Conservation (phyloP, 2,113 vertebrate species). For the Indri indri region DNA sequence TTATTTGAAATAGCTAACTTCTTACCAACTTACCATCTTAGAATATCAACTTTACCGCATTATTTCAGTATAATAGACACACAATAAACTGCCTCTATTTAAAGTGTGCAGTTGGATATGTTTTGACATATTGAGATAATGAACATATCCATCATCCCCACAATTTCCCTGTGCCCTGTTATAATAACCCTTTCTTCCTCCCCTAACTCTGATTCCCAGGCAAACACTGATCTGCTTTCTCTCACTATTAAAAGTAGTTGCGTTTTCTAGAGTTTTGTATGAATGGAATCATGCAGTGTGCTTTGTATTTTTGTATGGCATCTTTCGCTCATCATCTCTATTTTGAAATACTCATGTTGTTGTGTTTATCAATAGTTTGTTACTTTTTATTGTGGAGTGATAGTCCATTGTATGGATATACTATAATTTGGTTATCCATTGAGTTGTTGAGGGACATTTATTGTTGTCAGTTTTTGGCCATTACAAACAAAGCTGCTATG, state of each 20-base stretch:
- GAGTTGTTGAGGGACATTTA: neutral
- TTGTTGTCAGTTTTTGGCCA: neutral
- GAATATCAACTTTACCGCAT: neutral
- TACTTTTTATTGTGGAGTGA: neutral
- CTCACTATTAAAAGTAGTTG: neutral
- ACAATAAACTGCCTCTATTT: neutral
- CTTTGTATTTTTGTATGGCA: neutral
- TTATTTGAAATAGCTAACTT: slow-evolving; percentile 3
- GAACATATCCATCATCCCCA: neutral
- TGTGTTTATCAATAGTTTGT: neutral
- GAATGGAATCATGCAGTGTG: neutral
- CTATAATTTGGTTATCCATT: neutral
- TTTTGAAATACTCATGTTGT: neutral
- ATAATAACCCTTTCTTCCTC: neutral
- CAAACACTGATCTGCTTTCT: neutral
- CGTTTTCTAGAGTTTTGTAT: neutral
- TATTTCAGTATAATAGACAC: neutral
- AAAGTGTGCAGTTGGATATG: neutral
- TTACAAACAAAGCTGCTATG: neutral
- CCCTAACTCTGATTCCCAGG: neutral
- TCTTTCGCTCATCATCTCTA: neutral
- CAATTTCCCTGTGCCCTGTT: neutral
- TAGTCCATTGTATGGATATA: neutral
- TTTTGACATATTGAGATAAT: neutral
- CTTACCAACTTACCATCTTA: neutral